Base-by-base conservation (phyloP, 2,888 invertebrate genomes). In the Drosophila antonietae region DNA sequence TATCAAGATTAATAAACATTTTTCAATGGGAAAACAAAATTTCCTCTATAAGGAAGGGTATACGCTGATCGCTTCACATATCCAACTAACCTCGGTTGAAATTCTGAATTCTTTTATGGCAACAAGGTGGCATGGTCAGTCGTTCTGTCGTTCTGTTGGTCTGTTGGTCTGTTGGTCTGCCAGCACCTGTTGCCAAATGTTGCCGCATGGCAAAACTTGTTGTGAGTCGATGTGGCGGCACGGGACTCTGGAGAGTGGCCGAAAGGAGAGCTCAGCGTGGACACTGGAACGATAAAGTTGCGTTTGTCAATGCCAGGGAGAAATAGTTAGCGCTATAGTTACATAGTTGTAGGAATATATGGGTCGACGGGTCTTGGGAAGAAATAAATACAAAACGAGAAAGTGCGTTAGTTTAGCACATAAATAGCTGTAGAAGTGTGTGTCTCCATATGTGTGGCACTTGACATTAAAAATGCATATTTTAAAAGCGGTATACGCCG, bases 351-450 rank as follows among this genome's bases (percentile, higher is more conserved):
- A 44, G 56, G 75, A 77, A 77, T 84, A 88, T 84, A 88, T 84
- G 76, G 84, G 84, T 84, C 84, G 87, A 77, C 78, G 39, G 63
- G 73, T 80, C 81, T 80, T 74, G 77, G 68, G 20, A 20, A 37
- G 3, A 9, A n/a, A 33, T 9, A 33, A 33, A 33, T 33, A 39
- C 37, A 14, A 23, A 82, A 73, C 79, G 81, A 86, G 83, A 88
- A 84, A 86, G 78, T 86, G 83, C 80, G 69, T 68, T 23, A 39
- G 15, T 49, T n/a, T 47, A 31, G 58, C 58, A 37, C 23, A 46
- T 23, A 39, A 39, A 31, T 33, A n/a, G 14, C 49, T 37, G 10
- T 2, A 28, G 2, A 9, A 23, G 56, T 35, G 56, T 47, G 56
- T 41, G 62, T 37, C 15, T 49, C 18, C 28, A 33, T 39, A 20